A percentile compares a stretch with the other conserved stretches of the same genome.
Conservation (phyloP, 2,113 vertebrate species). For the Spea bombifrons region DNA sequence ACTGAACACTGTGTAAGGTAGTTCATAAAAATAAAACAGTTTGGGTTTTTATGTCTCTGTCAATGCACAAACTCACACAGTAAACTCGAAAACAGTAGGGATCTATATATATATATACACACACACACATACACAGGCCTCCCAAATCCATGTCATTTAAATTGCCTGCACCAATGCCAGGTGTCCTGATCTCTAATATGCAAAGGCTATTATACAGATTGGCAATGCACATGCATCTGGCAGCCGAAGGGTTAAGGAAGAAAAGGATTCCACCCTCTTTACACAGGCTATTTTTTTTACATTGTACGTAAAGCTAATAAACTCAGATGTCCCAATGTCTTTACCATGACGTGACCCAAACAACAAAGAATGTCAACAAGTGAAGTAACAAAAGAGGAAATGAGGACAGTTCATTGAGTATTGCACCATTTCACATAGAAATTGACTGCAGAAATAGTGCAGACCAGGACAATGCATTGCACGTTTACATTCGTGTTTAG, state of each 20-base stretch:
- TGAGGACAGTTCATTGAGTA: conserved; percentile 6
- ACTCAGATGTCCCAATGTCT: background rate
- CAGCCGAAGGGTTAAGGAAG: background rate
- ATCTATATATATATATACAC: background rate
- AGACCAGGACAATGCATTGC: background rate
- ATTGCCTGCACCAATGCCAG: too few relatives aligned
- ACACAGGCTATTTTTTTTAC: background rate
- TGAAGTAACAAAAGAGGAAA: conserved; percentile 21
- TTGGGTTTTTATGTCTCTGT: background rate
- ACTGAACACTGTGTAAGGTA: background rate
- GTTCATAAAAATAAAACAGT: conserved; percentile 2
- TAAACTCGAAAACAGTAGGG: conserved; percentile 21
- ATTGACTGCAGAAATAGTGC: background rate
- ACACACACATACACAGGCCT: conserved; percentile 11
- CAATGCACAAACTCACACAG: conserved; percentile 11
- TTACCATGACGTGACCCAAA: background rate
- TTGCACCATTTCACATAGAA: conserved; percentile 21
- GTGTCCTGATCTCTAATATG: too few relatives aligned
- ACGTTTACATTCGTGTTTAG: too few relatives aligned
- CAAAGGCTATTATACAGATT: too few relatives aligned
- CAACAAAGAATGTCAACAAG: background rate
- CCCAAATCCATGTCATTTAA: background rate
- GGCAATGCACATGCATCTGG: too few relatives aligned
- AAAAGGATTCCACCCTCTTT: background rate
- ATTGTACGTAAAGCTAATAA: background rate